Evolutionary conservation across 1,140 invertebrate species (phyloP).

Genomic region (Wiebesia pumilae): DNA sequence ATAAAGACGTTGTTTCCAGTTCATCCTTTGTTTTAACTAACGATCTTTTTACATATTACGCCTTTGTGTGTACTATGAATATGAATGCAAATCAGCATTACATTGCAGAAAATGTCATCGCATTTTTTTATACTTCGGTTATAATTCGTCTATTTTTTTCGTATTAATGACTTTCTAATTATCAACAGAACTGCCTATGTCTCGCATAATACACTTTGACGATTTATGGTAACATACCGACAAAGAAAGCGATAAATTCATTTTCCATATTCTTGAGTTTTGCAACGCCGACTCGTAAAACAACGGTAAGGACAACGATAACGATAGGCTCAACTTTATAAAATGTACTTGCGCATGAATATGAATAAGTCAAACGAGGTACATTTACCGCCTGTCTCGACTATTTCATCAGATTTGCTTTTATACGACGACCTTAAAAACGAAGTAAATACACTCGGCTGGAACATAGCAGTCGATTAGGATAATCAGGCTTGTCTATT

Average conservation of each 20-base stretch:
- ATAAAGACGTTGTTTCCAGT: neutral
- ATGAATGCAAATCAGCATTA: too few relatives aligned
- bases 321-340: neutral
- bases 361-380: constrained; percentile 30
- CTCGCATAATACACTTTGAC: neutral
- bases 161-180: too few relatives aligned
- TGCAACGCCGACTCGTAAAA: neutral
- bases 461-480: constrained; percentile 21
- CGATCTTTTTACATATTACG: too few relatives aligned
- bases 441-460: constrained; percentile 20
- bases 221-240: neutral
- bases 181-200: too few relatives aligned
- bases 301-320: neutral
- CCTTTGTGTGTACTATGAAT: too few relatives aligned
- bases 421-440: constrained; percentile 43
- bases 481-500: constrained; percentile 39
- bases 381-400: neutral
- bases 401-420: constrained; percentile 32
- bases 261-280: neutral
- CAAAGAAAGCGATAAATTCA: neutral
- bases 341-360: neutral
- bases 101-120: too few relatives aligned
- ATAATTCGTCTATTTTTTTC: too few relatives aligned
- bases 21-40: neutral
- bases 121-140: too few relatives aligned